These are phyloP conservation scores for Ranitomeya variabilis DNA, from an alignment of 2,113 vertebrate species.

Conservation along the genomic window DNA sequence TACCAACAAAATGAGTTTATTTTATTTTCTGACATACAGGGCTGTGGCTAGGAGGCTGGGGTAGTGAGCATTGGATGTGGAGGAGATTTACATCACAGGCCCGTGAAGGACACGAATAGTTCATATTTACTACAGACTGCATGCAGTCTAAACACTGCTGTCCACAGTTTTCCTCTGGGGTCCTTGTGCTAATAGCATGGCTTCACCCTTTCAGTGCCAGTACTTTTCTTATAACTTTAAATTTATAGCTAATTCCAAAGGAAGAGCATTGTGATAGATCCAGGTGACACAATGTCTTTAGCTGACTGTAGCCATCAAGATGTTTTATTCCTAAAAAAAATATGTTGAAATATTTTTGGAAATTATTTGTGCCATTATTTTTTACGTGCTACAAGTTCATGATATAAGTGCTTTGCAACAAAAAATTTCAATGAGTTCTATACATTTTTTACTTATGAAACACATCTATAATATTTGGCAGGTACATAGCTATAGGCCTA, in stretches of 20 bases:
- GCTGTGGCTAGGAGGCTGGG: neutral
- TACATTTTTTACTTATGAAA: no score
- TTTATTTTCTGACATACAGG: conserved; percentile 8
- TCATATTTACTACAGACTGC: conserved; percentile 41
- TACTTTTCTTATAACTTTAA: neutral
- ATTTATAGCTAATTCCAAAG: neutral
- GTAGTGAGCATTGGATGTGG: neutral
- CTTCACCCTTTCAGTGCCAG: neutral
- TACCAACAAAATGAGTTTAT: conserved; percentile 40
- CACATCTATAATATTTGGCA: no score
- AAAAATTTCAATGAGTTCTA: no score
- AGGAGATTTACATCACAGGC: neutral
- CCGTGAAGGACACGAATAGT: conserved; percentile 24
- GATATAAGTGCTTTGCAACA: no score
- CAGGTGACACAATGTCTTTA: neutral
- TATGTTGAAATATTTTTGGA: neutral
- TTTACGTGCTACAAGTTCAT: neutral
- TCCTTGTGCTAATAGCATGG: conserved; percentile 3
- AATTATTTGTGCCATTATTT: neutral
- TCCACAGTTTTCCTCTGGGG: conserved; percentile 50
- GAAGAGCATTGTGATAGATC: neutral
- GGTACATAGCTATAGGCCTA: no score
- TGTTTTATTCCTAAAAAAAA: neutral
- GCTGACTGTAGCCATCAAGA: neutral
- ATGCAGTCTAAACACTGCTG: conserved; percentile 45